Base-by-base conservation (phyloP, 2,888 invertebrate species). In the Drosophila peninsularis region DNA sequence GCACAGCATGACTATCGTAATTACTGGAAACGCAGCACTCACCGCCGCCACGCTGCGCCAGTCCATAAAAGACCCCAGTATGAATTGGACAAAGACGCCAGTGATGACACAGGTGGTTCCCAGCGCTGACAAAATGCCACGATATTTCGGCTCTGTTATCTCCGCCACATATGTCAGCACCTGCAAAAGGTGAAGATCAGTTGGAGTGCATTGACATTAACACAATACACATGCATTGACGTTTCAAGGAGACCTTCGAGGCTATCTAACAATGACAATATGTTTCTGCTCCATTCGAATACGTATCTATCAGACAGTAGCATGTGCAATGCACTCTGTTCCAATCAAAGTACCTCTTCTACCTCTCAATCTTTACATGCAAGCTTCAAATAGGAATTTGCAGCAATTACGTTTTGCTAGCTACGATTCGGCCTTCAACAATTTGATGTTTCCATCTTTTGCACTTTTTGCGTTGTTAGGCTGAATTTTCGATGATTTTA, bases 121-220 rank as follows among this genome's bases (percentile, higher is more conserved):
- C 19, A 96, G 95, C 7, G 96, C 96, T 0, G 96, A 91, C 44
- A 91, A 63, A 42, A 92, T 91, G 1, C 97, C 97, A 34, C 97
- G 94, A 39, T 96, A 93, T 85, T 96, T 95, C 0, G 97, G 96
- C 90, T 96, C 95, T 0, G 96, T 96, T 54, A 97, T 95, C 93
- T 97, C 97, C 6, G 97, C 96, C 14, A 97, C 96, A 90, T 97
- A 97, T 0, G 96, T 96, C 80, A 97, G 92, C 34, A 96, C 95
- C 95, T 96, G 85, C 21, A 68, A 71, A 60, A 56, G 44, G 37
- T 57, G 27, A 47, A 41, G 55, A 61, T 62, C 58, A 42, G 17
- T 44, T 53, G 27, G 7, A 57, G 24, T 11, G 34, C 41, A 42
- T 53, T 58, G 32, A 36, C 45, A 47, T 67, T 54, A 42, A 34